Base-by-base conservation (phyloP, 2,113 vertebrate species). In the Stigmatopora argus region DNA sequence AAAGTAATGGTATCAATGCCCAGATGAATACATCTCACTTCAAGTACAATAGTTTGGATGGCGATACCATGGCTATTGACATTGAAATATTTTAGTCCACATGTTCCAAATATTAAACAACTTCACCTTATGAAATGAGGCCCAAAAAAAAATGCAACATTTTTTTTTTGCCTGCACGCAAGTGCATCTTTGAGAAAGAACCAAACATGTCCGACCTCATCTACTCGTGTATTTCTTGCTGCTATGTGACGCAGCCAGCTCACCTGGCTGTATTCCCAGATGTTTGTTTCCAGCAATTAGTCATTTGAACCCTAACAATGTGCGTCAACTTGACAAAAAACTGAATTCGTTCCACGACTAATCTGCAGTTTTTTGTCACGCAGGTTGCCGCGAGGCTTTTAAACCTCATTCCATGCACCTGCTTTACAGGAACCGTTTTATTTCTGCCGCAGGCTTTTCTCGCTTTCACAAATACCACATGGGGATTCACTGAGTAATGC, bases 271-370 rank as follows among this genome's bases (percentile, higher is more conserved):
- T 76, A 82, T 78, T 85, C 80, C 81, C 86, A 86, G 74, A 85
- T 82, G 80, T 81, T 86, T 86, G 78, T 66, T 82, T 86, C 68
- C 73, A 83, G 75, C 86, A 86, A 89, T 87, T 85, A 84, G 70
- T 78, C 79, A 66, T 84, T 72, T 85, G 78, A 84, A 82, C 71
- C 78, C 80, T 78, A 81, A 75, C 74, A 70, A 64, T 51, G 65
- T 62, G 70, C 58, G 26, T 77, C 78, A 58, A 73, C 55, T 58
- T 53, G 67, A 77, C 81, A 80, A 80, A 59, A 31, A 67, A 70
- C 62, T 84, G 74, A 65, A 67, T 71, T 73, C 62, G 74, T 72
- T 72, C 77, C 73, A 80, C 70, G 80, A 83, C 69, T 66, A 75
- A 81, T 80, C 78, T 78, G 76, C 63, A 45, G 72, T 72, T 64